Evolutionary conservation across 2,797 vertebrate genomes (phyloP).

Genomic region (Sebastes goodei): DNA sequence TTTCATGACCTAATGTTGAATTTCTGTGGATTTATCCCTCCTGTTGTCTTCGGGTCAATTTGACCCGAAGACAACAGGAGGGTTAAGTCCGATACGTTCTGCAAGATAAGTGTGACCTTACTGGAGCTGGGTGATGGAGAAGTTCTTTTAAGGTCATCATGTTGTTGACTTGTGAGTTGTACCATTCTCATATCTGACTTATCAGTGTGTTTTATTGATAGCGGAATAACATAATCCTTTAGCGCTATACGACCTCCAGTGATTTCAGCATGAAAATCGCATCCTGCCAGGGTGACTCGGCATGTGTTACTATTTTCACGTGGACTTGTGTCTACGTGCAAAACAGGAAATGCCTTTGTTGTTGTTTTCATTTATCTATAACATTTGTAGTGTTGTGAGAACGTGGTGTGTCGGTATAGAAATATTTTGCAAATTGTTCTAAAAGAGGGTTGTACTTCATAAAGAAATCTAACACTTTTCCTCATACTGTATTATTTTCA

Average conservation of each 20-base stretch:
- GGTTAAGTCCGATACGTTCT: background rate
- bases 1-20: too few species aligned
- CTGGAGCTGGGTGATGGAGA: background rate
- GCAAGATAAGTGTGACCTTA: background rate
- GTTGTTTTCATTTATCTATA: background rate
- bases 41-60: too few species aligned
- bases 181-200: background rate
- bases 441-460: background rate
- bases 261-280: conserved; percentile 20
- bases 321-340: conserved; percentile 2
- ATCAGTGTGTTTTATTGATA: background rate
- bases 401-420: background rate
- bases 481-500: background rate
- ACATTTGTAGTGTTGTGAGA: background rate
- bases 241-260: background rate
- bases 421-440: background rate
- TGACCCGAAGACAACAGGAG: too few species aligned
- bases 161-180: background rate
- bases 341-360: background rate
- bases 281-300: background rate
- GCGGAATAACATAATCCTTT: conserved; percentile 6
- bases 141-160: conserved; percentile 20
- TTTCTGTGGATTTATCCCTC: too few species aligned
- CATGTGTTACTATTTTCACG: conserved; percentile 10
- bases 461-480: background rate